Evolutionary conservation across 2,888 invertebrate genomes (phyloP), one percentile per base, ranked within the genome.

Genomic region (Eupithecia pulchellata): DNA sequence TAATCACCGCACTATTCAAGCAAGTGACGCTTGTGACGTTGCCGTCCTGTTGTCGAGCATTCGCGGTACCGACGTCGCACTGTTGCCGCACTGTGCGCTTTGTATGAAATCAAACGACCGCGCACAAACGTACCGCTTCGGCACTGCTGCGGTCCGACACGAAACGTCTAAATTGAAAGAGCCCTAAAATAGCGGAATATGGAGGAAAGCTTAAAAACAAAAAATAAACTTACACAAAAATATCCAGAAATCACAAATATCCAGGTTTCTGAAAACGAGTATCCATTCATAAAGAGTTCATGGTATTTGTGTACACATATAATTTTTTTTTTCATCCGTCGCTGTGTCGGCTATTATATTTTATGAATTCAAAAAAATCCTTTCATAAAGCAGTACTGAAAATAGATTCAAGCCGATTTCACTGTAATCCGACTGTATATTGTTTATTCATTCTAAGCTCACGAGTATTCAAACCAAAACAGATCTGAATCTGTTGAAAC

Each of bases 361-460:
- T 4, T 47, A 25, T 47, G 11, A 34, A 39, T 39, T 25, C 52
- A 52, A 52, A 29, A 39, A 29, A 57, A 57, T 29, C 14, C 29
- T 52, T 52, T 52, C 1, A 13, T 57, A 8, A 29, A 57, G 17
- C 29, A 17, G 57, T 14, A 29, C 29, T 29, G 14, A 6, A 60
- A 60, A n/a, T 60, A 60, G 29, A 60, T 60, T 60, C 29, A 29
- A 63, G 27, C 29, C 30, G 39, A 63, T 63, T 63, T 63, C 17
- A 29, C 17, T n/a, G 32, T 60, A n/a, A 60, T n/a, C 60, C 32
- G 32, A 60, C 60, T 9, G 60, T n/a, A n/a, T n/a, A 60, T 30
- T n/a, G 60, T 29, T 60, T 60, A 60, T 60, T 60, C 30, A 60
- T 60, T 42, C 47, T 42, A 39, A 39, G 64, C 36, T 64, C 13